A percentile compares a stretch with the other conserved stretches of the same genome.
These are phyloP conservation scores for Genyomyrus donnyi DNA, from an alignment of 2,113 vertebrate genomes.

Conservation along the genomic window DNA sequence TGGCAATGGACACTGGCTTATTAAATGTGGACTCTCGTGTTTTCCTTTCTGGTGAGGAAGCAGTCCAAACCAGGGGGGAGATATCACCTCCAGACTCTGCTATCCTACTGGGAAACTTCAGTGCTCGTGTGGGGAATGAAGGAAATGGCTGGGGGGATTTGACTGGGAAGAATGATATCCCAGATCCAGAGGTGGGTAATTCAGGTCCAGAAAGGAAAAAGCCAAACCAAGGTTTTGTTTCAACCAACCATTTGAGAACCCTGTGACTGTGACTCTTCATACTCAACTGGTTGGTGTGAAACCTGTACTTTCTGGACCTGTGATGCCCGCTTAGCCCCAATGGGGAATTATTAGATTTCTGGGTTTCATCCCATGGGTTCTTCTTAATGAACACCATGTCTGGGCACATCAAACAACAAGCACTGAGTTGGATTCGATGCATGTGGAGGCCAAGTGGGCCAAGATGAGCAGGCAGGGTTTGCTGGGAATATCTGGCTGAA, in stretches of 20 bases:
- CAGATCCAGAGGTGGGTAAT: neutral
- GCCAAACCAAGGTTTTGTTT: neutral
- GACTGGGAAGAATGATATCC: neutral
- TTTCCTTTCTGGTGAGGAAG: neutral
- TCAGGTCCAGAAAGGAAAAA: neutral
- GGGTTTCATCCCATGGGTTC: neutral
- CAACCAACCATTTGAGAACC: neutral
- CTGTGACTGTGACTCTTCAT: neutral
- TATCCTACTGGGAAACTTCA: neutral
- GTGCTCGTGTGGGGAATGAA: neutral
- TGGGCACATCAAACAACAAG: neutral
- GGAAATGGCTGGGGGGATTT: neutral
- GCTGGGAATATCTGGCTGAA: neutral
- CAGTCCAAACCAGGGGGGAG: neutral
- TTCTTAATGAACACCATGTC: neutral
- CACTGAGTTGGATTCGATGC: neutral
- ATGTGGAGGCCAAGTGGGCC: neutral
- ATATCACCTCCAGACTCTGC: neutral
- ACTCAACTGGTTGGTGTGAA: neutral
- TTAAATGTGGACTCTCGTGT: neutral
- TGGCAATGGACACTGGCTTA: neutral
- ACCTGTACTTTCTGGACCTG: neutral
- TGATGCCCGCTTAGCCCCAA: neutral
- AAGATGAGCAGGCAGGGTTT: neutral
- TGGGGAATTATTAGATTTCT: neutral